Percentiles rank a stretch among this genome's conserved stretches.
Conservation (phyloP, 1,140 invertebrate genomes). For the Colletes gigas region DNA sequence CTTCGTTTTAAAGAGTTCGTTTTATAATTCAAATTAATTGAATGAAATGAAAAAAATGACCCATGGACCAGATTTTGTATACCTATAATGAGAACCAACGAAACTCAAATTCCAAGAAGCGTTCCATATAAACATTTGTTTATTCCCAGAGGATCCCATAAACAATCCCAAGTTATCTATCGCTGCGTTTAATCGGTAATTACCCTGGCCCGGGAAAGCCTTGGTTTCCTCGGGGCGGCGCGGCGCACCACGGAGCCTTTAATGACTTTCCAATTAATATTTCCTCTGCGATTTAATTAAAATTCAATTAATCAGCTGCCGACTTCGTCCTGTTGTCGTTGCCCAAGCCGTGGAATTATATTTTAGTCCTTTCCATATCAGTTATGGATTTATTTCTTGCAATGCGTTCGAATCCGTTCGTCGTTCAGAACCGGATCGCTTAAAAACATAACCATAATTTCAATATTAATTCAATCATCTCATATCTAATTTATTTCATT, state of each 20-base stretch:
- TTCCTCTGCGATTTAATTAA: constrained; percentile 73
- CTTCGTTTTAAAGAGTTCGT: too few relatives aligned
- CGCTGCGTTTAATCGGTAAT: constrained; percentile 54
- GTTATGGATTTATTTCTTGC: constrained; percentile 72
- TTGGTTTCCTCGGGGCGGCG: constrained; percentile 46
- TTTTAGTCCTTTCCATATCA: constrained; percentile 73
- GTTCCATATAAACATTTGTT: constrained; percentile 18
- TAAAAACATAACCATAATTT: too few relatives aligned
- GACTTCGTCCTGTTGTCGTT: constrained; percentile 29
- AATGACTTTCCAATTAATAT: constrained; percentile 75
- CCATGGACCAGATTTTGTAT: not conserved
- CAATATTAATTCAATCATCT: too few relatives aligned
- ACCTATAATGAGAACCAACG: not conserved
- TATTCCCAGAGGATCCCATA: constrained; percentile 21
- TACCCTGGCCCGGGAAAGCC: constrained; percentile 43
- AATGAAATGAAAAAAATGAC: too few relatives aligned
- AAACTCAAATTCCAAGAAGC: not conserved
- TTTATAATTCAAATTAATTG: too few relatives aligned
- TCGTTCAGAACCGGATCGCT: too few relatives aligned
- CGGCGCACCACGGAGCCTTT: constrained; percentile 36
- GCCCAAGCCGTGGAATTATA: constrained; percentile 72
- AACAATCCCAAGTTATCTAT: constrained; percentile 41
- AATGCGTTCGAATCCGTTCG: constrained; percentile 27
- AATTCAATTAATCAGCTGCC: constrained; percentile 74
- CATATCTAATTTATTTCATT: too few relatives aligned